Base-by-base conservation (phyloP, 2,797 vertebrate species). In the Cygnus olor region DNA sequence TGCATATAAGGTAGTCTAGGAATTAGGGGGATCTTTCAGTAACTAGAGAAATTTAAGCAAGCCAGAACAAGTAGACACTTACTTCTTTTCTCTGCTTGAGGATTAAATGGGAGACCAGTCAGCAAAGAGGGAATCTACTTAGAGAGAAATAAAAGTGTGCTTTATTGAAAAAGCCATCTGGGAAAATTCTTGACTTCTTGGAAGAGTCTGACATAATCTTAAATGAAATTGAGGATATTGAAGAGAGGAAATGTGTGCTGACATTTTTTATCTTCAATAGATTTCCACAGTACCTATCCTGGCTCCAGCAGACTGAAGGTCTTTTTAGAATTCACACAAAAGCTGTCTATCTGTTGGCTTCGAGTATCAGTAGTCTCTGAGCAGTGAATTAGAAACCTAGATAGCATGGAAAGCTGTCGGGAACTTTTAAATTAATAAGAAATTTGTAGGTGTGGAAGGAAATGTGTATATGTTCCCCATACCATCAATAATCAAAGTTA, bases 241-340 rank as follows among this genome's bases (percentile, higher is more conserved):
- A 65, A 30, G 32, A 80, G 22, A 81, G 14, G 14, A 96, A 96
- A 73, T 1, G 1, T 89, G 25, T 86, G 28, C 34, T 94, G 83
- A 63, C 54, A 81, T 89, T 73, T 95, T 64, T 76, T 88, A 70
- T 56, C 58, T 70, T 88, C 40, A 88, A 69, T 65, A 77, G 36
- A 65, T 7, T 81, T 84, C 45, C 0, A 0, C 30, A 84, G 45
- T 70, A 89, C 54, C 58, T 81, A 15, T 72, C 49, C 36, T 88
- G 42, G 44, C 42, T 90, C 54, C 71, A 54, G n/a, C 34, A 76
- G 58, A 80, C 42, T 38, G 19, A 38, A 68, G 9, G 4, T n/a
- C 22, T 69, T 66, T 91, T 65, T 90, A 60, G 63, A 90, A 69
- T 66, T 81, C 42, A 42, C 45, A 79, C 42, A 87, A 82, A 81